Evolutionary conservation across 2,888 invertebrate genomes (phyloP).

Genomic region (Cacoxenus indagator): DNA sequence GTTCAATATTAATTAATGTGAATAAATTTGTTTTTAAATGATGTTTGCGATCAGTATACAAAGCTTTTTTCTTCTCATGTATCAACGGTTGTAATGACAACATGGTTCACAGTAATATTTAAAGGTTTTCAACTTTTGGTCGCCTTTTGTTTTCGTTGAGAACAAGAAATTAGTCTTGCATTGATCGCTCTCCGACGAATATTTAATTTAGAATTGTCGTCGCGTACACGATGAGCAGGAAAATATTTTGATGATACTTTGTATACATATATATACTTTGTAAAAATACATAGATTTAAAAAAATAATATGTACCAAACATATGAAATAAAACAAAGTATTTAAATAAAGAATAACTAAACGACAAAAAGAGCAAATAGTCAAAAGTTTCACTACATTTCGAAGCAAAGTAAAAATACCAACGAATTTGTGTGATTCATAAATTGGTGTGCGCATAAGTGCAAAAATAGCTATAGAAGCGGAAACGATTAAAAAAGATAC

Average conservation of each 20-base stretch:
- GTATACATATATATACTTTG: conserved; percentile 30
- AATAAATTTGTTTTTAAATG: no score
- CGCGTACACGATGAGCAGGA: conserved; percentile 11
- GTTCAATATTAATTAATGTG: no score
- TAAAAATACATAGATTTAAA: conserved; percentile 39
- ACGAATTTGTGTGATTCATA: conserved; percentile 17
- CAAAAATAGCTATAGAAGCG: conserved; percentile 20
- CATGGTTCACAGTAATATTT: neutral
- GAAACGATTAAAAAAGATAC: conserved; percentile 13
- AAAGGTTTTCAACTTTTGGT: conserved; percentile 9
- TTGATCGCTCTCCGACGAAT: conserved; percentile 70
- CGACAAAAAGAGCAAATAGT: neutral
- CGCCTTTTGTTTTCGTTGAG: conserved; percentile 36
- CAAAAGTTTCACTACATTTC: neutral
- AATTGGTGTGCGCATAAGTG: conserved; percentile 12
- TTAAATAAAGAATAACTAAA: neutral
- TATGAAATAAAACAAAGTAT: conserved; percentile 20
- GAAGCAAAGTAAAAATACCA: conserved; percentile 24
- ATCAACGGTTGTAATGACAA: no score
- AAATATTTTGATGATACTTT: neutral
- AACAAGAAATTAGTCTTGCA: conserved; percentile 66
- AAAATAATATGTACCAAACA: conserved; percentile 31
- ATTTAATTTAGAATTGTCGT: conserved; percentile 68
- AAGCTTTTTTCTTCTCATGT: no score
- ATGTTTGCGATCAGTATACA: no score